These are phyloP conservation scores for Chroicocephalus ridibundus DNA, from an alignment of 2,113 vertebrate genomes.

Conservation along the genomic window DNA sequence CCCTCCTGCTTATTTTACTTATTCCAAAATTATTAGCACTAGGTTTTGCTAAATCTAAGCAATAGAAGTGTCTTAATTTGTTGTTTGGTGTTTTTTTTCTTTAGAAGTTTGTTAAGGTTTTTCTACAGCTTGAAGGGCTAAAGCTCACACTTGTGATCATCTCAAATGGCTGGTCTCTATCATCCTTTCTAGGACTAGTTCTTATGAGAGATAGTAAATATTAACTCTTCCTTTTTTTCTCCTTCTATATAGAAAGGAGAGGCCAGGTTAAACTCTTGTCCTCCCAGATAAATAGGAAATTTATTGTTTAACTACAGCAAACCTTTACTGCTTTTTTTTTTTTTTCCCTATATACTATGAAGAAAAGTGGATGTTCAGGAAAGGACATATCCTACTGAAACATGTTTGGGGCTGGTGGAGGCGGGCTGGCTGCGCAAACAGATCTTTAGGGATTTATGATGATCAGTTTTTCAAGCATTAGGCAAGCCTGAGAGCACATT, in stretches of 20 bases:
- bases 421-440: not conserved
- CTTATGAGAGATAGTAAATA: not conserved
- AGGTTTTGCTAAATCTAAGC: not conserved
- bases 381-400: not conserved
- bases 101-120: not conserved
- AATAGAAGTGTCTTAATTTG: not conserved
- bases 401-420: slow-evolving; percentile 1
- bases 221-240: not conserved
- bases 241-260: not conserved
- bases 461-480: slow-evolving; percentile 44
- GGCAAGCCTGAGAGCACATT: slow-evolving; percentile 50
- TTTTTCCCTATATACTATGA: not conserved
- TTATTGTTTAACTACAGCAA: not conserved
- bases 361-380: not conserved
- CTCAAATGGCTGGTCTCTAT: not conserved
- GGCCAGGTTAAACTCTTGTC: not conserved
- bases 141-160: not conserved
- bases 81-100: not conserved
- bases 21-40: not conserved
- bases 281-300: not conserved
- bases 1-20: not conserved
- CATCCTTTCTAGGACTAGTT: not conserved
- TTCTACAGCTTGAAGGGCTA: not conserved
- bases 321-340: not conserved
- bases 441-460: slow-evolving; percentile 33